Base-by-base conservation (phyloP, 2,888 invertebrate genomes). In the Apamea anceps region DNA sequence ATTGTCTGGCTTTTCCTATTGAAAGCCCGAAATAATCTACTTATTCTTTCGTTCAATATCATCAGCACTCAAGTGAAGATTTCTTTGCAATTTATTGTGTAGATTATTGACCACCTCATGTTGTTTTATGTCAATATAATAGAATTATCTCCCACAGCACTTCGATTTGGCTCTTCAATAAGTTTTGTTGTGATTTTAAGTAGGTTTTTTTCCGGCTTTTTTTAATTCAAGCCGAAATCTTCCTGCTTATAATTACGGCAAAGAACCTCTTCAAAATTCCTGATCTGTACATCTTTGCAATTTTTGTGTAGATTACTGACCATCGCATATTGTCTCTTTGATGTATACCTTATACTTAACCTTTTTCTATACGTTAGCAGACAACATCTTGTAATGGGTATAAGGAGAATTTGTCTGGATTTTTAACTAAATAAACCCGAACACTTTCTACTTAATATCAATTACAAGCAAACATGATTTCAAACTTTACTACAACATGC, bases 11-110 rank as follows among this genome's bases (percentile, higher is more conserved):
- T 92, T 93, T 84, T 85, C 82, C 4, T 42, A 37, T 57, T 32
- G 28, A 88, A 90, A 92, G 89, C 89, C 86, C 81, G 81, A 89
- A 88, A 85, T 77, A 72, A 70, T 91, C 90, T 93, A 87, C 87
- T 92, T 90, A 86, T 77, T 82, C 86, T 84, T 80, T 85, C 80
- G 86, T 75, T 87, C 86, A 89, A 70, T 66, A 18, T 6, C 62
- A 63, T 62, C 79, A 63, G 32, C 18, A 15, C 13, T 32, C 1
- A 8, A 28, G 8, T n/a, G 25, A 32, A 45, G 18, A 48, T 60
- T 75, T 28, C 37, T 37, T 37, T 37, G 37, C 12, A 28, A 42
- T 5, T 70, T 32, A n/a, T 45, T 60, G 10, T 57, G n/a, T n/a
- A 37, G 0, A 18, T 37, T 48, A 48, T 48, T 48, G 13, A 48